Evolutionary conservation across 2,113 vertebrate species (phyloP).

Genomic region (Nibea coibor): DNA sequence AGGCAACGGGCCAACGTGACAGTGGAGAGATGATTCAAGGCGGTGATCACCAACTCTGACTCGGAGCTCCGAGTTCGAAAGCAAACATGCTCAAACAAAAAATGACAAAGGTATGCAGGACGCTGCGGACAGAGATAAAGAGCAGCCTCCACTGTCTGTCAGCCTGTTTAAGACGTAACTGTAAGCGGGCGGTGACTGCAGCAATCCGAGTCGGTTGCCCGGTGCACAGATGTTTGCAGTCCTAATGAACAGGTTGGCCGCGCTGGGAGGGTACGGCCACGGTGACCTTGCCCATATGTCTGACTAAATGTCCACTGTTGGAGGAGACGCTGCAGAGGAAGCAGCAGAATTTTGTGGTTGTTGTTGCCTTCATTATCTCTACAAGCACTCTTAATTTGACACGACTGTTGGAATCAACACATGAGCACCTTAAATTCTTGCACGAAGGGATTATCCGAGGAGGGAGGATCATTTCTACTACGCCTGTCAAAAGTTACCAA

Average conservation of each 20-base stretch:
- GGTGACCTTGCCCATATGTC: conserved; percentile 68
- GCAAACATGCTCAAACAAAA: no score
- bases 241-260: conserved; percentile 64
- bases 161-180: conserved; percentile 26
- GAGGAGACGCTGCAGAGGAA: neutral
- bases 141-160: neutral
- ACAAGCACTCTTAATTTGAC: neutral
- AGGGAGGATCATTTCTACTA: neutral
- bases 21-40: conserved; percentile 1
- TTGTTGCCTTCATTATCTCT: neutral
- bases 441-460: neutral
- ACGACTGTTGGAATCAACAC: neutral
- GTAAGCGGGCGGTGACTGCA: conserved; percentile 13
- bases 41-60: conserved; percentile 30
- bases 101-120: neutral
- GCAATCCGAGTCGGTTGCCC: conserved; percentile 27
- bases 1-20: conserved; percentile 53
- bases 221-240: conserved; percentile 65
- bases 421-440: neutral
- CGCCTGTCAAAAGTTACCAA: neutral
- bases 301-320: conserved; percentile 15
- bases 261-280: conserved; percentile 47
- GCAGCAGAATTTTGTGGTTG: neutral
- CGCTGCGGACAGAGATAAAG: neutral
- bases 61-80: neutral